A percentile compares a stretch with the other conserved stretches of the same genome.
Conservation (phyloP, 2,113 vertebrate genomes). For the Triplophysa dalaica region DNA sequence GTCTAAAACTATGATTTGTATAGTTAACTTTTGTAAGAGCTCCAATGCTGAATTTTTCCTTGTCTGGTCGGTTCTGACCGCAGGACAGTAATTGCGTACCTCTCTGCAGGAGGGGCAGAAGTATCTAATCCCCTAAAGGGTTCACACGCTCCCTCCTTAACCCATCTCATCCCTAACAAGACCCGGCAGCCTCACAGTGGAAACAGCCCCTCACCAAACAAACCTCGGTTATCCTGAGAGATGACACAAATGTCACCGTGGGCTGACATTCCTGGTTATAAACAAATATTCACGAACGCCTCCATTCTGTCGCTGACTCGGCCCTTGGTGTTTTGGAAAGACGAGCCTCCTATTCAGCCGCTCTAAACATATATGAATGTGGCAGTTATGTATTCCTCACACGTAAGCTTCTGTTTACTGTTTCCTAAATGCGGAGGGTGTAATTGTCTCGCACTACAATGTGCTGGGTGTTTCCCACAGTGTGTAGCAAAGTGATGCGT, state of each 20-base stretch:
- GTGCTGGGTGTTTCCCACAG: not conserved
- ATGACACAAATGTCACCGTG: not conserved
- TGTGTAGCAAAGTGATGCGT: not conserved
- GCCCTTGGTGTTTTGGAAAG: constrained; percentile 3
- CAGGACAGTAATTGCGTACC: constrained; percentile 45
- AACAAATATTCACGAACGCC: constrained; percentile 14
- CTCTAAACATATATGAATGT: constrained; percentile 19
- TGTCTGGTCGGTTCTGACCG: not conserved
- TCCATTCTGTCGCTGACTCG: not conserved
- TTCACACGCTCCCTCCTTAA: constrained; percentile 44
- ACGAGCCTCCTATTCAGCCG: not conserved
- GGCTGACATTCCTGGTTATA: not conserved
- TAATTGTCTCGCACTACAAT: constrained; percentile 14
- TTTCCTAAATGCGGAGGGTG: not conserved
- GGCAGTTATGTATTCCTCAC: constrained; percentile 14
- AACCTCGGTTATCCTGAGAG: not conserved
- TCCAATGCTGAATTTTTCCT: not conserved
- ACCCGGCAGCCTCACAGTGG: too few species aligned
- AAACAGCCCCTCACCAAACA: not conserved
- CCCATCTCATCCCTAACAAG: too few species aligned
- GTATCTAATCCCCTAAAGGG: constrained; percentile 50
- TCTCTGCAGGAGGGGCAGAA: constrained; percentile 41
- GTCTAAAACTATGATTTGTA: too few species aligned
- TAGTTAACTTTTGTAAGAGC: too few species aligned
- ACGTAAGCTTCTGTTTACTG: not conserved